A percentile compares a stretch with the other conserved stretches of the same genome.
Conservation (phyloP, 2,888 invertebrate genomes). For the Rhaphigaster nebulosa region DNA sequence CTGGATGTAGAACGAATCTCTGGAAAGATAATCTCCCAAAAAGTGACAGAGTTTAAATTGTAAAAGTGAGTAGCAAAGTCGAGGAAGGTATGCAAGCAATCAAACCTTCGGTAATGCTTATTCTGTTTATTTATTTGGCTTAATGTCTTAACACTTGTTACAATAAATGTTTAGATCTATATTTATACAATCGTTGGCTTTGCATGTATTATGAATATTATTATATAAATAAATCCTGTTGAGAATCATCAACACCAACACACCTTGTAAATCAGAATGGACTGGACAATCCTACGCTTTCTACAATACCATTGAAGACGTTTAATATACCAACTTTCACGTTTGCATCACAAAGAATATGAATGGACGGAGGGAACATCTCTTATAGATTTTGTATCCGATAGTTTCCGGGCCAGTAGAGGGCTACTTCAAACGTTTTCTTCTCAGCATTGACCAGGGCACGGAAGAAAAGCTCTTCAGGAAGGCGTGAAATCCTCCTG, state of each 20-base stretch:
- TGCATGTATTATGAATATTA: no score
- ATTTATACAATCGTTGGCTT: no score
- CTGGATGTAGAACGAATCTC: no score
- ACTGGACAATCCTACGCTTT: background rate
- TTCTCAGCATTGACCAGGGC: background rate
- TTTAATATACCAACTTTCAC: background rate
- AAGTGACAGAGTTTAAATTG: no score
- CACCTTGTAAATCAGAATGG: background rate
- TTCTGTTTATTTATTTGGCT: no score
- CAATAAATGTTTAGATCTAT: no score
- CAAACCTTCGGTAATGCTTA: no score
- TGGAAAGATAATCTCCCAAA: no score
- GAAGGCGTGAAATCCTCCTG: conserved; percentile 23
- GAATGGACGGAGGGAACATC: conserved; percentile 5
- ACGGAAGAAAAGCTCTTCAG: conserved; percentile 33
- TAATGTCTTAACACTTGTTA: no score
- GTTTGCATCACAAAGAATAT: background rate
- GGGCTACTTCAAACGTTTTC: background rate
- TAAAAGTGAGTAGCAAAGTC: no score
- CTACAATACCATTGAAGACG: background rate
- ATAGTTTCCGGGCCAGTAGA: background rate
- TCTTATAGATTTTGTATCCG: background rate
- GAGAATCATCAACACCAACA: background rate
- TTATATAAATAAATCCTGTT: no score
- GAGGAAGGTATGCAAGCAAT: no score